Evolutionary conservation across 2,113 vertebrate genomes (phyloP), one percentile per base, ranked within the genome.

Genomic region (Tenrec ecaudatus): DNA sequence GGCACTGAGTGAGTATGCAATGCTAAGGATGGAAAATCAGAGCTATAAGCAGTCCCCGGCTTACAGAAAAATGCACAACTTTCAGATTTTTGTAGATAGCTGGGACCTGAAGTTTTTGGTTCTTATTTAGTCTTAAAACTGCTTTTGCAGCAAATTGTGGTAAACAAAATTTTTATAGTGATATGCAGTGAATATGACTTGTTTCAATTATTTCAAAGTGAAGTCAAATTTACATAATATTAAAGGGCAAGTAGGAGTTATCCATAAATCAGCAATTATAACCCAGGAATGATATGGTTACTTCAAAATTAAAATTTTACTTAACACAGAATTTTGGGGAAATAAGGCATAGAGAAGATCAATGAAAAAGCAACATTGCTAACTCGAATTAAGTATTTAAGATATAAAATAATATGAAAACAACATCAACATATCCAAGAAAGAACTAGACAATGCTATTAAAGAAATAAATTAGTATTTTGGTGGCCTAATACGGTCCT

Each of bases 351-450:
- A 82, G 1, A 47, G 12, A 4, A 33, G 5, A 36, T 77, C 79
- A 82, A 1, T 68, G 20, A 60, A 91, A 75, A 17, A 85, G 57
- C 3, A 66, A 62, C 53, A 62, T 62, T 62, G 22, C 16, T 85
- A 81, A 88, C 5, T 91, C 88, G 91, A 93, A 89, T 29, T 60
- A 25, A 88, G 38, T 33, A 79, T 93, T 43, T 58, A 58, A 64
- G 77, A 82, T 62, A 84, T 29, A 82, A 85, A 82, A 66, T 19
- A 47, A 60, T 19, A 40, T 86, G 14, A 79, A 88, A 92, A 76
- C 25, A 86, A 38, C 9, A 43, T 79, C 69, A 89, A 81, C 73
- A 2, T 53, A 53, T 84, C 38, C 3, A 92, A 23, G 31, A 89
- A 75, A 47, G 57, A 80, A 27, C 3, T 47, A 58, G 31, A 27